Percentiles rank a stretch among this genome's conserved stretches.
These are phyloP conservation scores for Agapornis roseicollis DNA, from an alignment of 2,113 vertebrate species.

Conservation along the genomic window DNA sequence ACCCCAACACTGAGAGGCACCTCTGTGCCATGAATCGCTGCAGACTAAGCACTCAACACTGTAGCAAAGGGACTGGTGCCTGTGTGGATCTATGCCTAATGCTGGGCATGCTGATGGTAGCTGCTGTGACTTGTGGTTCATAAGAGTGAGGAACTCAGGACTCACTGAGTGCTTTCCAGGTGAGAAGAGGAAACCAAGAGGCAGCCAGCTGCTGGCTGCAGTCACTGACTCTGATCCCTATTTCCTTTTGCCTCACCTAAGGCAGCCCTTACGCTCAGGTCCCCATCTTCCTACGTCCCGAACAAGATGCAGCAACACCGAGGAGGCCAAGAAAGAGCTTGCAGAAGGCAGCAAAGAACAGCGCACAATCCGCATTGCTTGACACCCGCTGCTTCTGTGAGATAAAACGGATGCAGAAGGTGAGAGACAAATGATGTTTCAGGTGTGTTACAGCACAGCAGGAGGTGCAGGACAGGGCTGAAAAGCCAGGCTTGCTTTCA, in stretches of 20 bases:
- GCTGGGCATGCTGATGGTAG: not conserved
- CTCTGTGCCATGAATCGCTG: not conserved
- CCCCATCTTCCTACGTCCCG: constrained; percentile 49
- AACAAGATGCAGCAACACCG: not conserved
- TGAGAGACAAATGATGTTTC: not conserved
- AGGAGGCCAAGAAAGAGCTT: constrained; percentile 43
- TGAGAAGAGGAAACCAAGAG: not conserved
- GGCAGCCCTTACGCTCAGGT: constrained; percentile 58
- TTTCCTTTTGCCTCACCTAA: not conserved
- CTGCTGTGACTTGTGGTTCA: not conserved
- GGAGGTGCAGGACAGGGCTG: not conserved
- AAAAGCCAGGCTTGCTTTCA: not conserved
- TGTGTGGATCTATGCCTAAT: not conserved
- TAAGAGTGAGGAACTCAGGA: not conserved
- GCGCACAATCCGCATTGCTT: not conserved
- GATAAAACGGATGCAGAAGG: constrained; percentile 48
- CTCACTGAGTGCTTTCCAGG: fast-evolving
- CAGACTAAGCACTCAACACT: not conserved
- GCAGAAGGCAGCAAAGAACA: constrained; percentile 39
- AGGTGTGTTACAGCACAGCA: too few species aligned
- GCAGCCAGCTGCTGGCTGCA: not conserved
- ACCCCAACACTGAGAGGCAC: not conserved
- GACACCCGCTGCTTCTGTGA: constrained; percentile 37
- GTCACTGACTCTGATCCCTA: not conserved
- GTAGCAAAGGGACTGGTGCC: not conserved